phyloP scores from a whole-genome alignment of 1,140 invertebrate genomes.

The Lepidurus arcticus region DNA sequence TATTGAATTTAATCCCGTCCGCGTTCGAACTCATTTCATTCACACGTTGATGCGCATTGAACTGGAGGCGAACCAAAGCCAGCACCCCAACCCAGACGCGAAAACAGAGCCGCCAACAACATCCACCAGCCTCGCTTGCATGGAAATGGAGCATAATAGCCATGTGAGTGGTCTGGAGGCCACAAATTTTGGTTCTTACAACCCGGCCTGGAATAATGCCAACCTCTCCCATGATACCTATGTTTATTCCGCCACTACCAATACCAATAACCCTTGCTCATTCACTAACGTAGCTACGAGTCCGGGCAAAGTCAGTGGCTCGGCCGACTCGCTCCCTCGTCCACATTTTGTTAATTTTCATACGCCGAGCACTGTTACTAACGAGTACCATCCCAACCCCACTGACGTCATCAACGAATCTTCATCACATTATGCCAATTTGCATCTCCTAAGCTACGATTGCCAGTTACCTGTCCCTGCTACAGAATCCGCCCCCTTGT shows the following conservation, averaged over 20 bases:
- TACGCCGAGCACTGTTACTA: not conserved
- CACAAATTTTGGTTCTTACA: not conserved
- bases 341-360: not conserved
- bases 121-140: not conserved
- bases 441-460: slow-evolving; percentile 2
- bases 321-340: not conserved
- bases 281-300: not conserved
- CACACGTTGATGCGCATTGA: slow-evolving; percentile 93
- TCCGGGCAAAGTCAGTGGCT: not conserved
- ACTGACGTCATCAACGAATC: not conserved
- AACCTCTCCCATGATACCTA: not conserved
- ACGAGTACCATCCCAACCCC: not conserved
- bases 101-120: slow-evolving; percentile 5
- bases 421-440: slow-evolving; percentile 8
- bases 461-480: not conserved
- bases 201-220: not conserved
- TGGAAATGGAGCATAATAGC: slow-evolving; percentile 21
- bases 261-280: not conserved
- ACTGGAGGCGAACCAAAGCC: slow-evolving; percentile 71
- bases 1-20: slow-evolving; percentile 91
- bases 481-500: not conserved
- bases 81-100: not conserved
- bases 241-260: not conserved
- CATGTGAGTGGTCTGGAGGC: not conserved
- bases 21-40: slow-evolving; percentile 95